Evolutionary conservation across 2,797 vertebrate species (phyloP).

Genomic region (Semotilus atromaculatus): DNA sequence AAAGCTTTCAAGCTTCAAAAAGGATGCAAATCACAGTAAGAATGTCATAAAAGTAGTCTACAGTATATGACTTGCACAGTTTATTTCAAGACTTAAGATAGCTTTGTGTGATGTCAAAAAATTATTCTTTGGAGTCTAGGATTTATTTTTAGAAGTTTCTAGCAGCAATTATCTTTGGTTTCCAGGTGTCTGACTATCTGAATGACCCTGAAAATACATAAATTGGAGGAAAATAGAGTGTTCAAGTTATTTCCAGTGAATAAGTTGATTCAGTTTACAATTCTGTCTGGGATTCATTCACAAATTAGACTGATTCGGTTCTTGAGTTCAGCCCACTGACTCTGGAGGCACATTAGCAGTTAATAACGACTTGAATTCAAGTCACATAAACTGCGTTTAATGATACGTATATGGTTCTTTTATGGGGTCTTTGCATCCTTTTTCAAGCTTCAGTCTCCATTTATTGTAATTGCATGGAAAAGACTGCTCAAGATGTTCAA

Average conservation of each 20-base stretch:
- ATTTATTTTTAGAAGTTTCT: not conserved
- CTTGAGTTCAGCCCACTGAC: not conserved
- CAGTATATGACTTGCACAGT: not conserved
- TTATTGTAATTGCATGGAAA: slow-evolving; percentile 16
- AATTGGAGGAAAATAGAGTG: not conserved
- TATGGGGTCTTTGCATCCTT: not conserved
- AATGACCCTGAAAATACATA: not conserved
- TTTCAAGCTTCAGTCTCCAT: not conserved
- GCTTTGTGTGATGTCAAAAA: not conserved
- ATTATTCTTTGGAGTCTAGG: not conserved
- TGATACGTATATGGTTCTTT: not conserved
- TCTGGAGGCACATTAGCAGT: not conserved
- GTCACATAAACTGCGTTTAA: not conserved
- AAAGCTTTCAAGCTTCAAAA: slow-evolving; percentile 12
- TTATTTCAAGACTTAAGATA: not conserved
- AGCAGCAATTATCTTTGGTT: not conserved
- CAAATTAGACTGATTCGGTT: not conserved
- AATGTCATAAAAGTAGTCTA: not conserved
- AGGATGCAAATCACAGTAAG: slow-evolving; percentile 2
- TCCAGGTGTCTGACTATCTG: not conserved
- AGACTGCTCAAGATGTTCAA: slow-evolving; percentile 5
- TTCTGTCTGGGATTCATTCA: not conserved
- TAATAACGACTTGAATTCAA: not conserved
- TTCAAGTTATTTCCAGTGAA: not conserved
- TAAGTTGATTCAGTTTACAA: not conserved